A percentile compares a stretch with the other conserved stretches of the same genome.
Evolutionary conservation across 2,888 invertebrate species (phyloP).

Genomic region (Hirudinaria manillensis): DNA sequence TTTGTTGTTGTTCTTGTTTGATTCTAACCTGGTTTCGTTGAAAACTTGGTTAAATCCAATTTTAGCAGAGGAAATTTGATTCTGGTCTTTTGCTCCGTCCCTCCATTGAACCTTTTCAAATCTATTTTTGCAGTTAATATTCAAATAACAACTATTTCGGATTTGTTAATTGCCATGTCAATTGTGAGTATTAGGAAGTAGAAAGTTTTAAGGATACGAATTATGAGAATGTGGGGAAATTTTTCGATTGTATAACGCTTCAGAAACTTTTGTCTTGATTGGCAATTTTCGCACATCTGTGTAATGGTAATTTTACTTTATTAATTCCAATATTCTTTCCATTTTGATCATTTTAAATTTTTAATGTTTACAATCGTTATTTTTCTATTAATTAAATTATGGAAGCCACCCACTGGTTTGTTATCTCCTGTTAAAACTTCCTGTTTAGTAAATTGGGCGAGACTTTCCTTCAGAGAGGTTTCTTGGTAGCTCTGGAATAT

Average conservation of each 20-base stretch:
- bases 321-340: background rate
- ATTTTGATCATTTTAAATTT: background rate
- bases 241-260: conserved; percentile 3
- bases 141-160: background rate
- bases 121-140: background rate
- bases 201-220: conserved; percentile 1
- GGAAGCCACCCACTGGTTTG: conserved; percentile 11
- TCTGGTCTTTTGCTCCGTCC: conserved; percentile 5
- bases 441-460: background rate
- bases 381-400: background rate
- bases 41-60: conserved; percentile 17
- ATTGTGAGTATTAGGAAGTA: too few relatives aligned
- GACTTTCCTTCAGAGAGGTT: background rate
- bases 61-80: conserved; percentile 15
- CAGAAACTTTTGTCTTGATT: conserved; percentile 10
- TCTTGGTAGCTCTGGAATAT: background rate
- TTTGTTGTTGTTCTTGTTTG: background rate
- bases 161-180: background rate
- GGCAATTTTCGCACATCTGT: conserved; percentile 20
- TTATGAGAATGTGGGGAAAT: conserved; percentile 16
- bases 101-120: conserved; percentile 1
- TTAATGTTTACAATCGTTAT: background rate
- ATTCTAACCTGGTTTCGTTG: background rate
- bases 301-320: background rate
- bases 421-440: conserved; percentile 13